Evolutionary conservation across 1,140 invertebrate species (phyloP), one percentile per base, ranked within the genome.

Genomic region (Oreohelix idahoensis): DNA sequence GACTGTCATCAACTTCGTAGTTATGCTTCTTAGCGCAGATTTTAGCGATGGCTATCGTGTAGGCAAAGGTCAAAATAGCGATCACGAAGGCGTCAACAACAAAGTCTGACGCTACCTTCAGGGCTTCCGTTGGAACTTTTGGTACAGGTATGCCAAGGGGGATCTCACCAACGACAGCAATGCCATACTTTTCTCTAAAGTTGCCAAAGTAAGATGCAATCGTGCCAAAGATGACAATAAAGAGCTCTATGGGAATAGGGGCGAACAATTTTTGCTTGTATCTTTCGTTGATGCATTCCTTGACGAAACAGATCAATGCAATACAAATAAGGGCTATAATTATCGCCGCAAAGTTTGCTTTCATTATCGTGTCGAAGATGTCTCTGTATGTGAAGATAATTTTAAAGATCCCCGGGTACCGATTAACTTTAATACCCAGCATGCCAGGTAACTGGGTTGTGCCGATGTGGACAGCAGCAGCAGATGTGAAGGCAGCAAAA

Each of bases 401-500:
- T 81, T 91, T 91, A 71, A 89, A 89, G 0, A 87, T 84, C 0
- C 90, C 90, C 11, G 86, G 84, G 77, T 84, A 88, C 38, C 87
- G 70, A 4, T 69, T 78, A 20, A 89, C 79, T 15, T 84, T 87
- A 0, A 98, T 90, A 0, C 97, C 97, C 80, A 98, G 93, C 0
- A 98, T 93, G 91, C 97, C 96, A 90, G 97, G 97, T 0, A 98
- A 92, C 93, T 98, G 97, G 10, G 97, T 97, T 0, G 95, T 95
- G n/a, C 98, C 93, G 20, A 98, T 97, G 88, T 98, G 96, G 79
- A 98, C 93, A 0, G 97, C 96, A 8, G 97, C 96, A 0, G 96
- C 97, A 0, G 97, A 97, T 0, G 97, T 98, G 90, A 98, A 98
- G 0, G 97, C 97, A 86, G 95, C 97, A 0, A 98, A 96, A 83